Conservation (phyloP, 2,797 vertebrate genomes). For the Rousettus madagascariensis region DNA sequence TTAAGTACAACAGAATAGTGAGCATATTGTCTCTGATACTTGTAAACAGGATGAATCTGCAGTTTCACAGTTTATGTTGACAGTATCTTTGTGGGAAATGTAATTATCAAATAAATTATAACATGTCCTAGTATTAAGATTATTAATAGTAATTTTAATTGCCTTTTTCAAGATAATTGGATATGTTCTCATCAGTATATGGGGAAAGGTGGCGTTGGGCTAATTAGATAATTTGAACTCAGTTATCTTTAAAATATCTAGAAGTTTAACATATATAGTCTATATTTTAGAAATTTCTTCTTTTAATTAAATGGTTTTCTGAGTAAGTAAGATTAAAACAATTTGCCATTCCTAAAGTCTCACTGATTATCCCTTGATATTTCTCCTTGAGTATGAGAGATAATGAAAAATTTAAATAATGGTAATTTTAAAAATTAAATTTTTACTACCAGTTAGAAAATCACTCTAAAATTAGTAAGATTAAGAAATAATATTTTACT, state of each 20-base stretch:
- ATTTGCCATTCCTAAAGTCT: slow-evolving; percentile 1
- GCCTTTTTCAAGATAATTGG: slow-evolving; percentile 79
- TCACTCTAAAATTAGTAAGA: slow-evolving; percentile 1
- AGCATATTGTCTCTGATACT: slow-evolving; percentile 67
- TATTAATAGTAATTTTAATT: slow-evolving; percentile 82
- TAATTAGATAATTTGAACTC: slow-evolving; percentile 79
- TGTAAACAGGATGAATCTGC: slow-evolving; percentile 73
- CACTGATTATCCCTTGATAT: not conserved
- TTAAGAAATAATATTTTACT: slow-evolving; percentile 46
- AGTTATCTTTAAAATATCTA: slow-evolving; percentile 70
- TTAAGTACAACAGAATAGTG: slow-evolving; percentile 71
- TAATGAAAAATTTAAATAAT: not conserved
- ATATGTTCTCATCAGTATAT: slow-evolving; percentile 69
- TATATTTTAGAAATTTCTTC: slow-evolving; percentile 61
- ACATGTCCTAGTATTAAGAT: slow-evolving; percentile 77
- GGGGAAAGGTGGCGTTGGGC: slow-evolving; percentile 54
- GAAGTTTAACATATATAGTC: slow-evolving; percentile 65
- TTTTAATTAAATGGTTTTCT: slow-evolving; percentile 62
- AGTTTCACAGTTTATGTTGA: slow-evolving; percentile 83
- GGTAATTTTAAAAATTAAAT: slow-evolving; percentile 21
- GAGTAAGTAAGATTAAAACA: slow-evolving; percentile 38
- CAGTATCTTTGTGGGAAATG: slow-evolving; percentile 81
- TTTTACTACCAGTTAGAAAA: slow-evolving; percentile 1
- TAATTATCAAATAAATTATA: slow-evolving; percentile 83
- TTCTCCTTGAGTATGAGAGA: not conserved